These are phyloP conservation scores for Tenthredo livida DNA, from an alignment of 2,888 invertebrate species.

Conservation along the genomic window DNA sequence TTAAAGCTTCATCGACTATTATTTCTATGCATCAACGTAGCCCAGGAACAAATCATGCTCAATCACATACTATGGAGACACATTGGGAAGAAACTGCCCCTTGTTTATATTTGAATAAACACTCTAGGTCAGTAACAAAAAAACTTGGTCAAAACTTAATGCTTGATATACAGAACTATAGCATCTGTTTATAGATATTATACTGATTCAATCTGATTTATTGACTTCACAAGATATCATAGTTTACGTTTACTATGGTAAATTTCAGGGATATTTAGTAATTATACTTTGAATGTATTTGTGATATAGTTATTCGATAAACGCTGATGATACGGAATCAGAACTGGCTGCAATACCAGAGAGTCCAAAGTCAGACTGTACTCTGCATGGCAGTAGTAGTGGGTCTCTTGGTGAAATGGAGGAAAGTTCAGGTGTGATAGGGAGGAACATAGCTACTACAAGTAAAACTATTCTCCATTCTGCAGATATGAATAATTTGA, in stretches of 20 bases:
- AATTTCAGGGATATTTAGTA: neutral
- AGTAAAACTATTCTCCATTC: constrained; percentile 28
- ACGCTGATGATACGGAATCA: constrained; percentile 93
- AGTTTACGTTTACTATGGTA: neutral
- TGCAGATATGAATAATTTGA: constrained; percentile 23
- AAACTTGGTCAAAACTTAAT: neutral
- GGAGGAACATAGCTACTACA: constrained; percentile 42
- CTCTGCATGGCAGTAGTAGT: constrained; percentile 86
- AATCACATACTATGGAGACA: constrained; percentile 80
- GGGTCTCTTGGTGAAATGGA: constrained; percentile 74
- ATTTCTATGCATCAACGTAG: constrained; percentile 70
- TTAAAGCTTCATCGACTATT: constrained; percentile 65
- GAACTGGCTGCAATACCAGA: constrained; percentile 94
- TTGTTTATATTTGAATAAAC: constrained; percentile 70
- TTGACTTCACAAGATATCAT: neutral
- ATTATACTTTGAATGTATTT: neutral
- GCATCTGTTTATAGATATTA: neutral
- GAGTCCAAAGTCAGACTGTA: constrained; percentile 92
- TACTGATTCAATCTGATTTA: neutral
- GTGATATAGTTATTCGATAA: constrained; percentile 78
- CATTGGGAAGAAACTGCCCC: constrained; percentile 86
- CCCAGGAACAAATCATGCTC: constrained; percentile 66
- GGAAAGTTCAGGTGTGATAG: constrained; percentile 63
- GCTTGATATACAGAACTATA: neutral
- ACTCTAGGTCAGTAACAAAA: constrained; percentile 67